A percentile compares a stretch with the other conserved stretches of the same genome.
These are phyloP conservation scores for Lagopus leucura DNA, from an alignment of 2,113 vertebrate species.

Conservation along the genomic window DNA sequence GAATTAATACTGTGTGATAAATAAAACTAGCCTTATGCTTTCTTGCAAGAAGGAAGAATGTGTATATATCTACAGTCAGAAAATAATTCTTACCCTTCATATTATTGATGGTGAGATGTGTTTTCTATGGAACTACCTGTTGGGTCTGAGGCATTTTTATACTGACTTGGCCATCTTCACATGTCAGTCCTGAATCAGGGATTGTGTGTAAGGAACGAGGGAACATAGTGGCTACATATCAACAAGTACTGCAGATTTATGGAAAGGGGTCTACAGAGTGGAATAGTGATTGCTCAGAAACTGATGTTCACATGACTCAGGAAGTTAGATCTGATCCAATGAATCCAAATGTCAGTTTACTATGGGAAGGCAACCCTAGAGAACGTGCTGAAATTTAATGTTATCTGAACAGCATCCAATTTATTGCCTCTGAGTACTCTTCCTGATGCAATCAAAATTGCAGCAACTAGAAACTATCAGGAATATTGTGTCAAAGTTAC, in stretches of 20 bases:
- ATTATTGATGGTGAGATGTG: background rate
- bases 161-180: background rate
- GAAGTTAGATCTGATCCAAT: background rate
- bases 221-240: background rate
- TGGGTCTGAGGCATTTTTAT: background rate
- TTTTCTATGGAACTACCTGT: background rate
- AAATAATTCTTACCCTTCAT: background rate
- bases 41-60: background rate
- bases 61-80: background rate
- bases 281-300: background rate
- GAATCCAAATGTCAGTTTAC: background rate
- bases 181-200: background rate
- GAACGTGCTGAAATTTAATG: background rate
- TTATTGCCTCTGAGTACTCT: background rate
- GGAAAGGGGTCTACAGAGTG: background rate
- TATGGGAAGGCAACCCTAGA: background rate
- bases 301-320: background rate
- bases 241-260: background rate
- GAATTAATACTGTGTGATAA: background rate
- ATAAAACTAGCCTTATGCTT: background rate
- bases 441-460: background rate
- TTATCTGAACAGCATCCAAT: background rate
- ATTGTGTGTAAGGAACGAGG: background rate
- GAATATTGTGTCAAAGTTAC: background rate
- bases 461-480: background rate